A percentile compares a stretch with the other conserved stretches of the same genome.
phyloP scores from a whole-genome alignment of 2,113 vertebrate genomes.

The human (Homo sapiens) region DNA sequence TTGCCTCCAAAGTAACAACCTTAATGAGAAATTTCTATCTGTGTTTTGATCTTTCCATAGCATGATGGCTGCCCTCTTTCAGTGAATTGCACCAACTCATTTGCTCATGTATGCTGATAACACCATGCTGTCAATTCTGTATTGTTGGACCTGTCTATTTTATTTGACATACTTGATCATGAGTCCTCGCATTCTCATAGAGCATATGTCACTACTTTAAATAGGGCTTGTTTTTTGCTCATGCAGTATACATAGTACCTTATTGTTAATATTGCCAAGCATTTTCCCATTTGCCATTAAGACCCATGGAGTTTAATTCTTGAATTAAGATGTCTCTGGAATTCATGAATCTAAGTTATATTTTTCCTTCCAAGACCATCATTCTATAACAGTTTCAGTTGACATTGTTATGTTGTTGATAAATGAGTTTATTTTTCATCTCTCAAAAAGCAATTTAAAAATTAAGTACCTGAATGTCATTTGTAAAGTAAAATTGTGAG shows the following conservation, averaged over 20 bases:
- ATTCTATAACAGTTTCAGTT: not conserved
- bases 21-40: conserved; percentile 38
- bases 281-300: not conserved
- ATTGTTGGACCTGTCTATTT: not conserved
- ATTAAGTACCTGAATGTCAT: conserved; percentile 14
- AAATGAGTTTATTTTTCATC: conserved; percentile 50
- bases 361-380: not conserved
- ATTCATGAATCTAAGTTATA: not conserved
- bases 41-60: conserved; percentile 33
- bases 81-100: not conserved
- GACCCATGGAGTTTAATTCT: not conserved
- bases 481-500: conserved; percentile 24
- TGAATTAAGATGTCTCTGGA: not conserved
- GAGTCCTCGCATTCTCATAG: not conserved
- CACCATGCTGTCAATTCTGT: not conserved
- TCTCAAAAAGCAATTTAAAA: conserved; percentile 66
- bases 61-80: not conserved
- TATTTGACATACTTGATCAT: not conserved
- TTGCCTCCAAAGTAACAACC: not conserved
- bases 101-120: not conserved
- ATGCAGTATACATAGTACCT: not conserved
- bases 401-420: conserved; percentile 30
- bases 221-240: not conserved
- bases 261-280: not conserved
- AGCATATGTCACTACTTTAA: not conserved